Evolutionary conservation across 1,140 invertebrate genomes (phyloP).

Genomic region (Rhynchophorus ferrugineus): DNA sequence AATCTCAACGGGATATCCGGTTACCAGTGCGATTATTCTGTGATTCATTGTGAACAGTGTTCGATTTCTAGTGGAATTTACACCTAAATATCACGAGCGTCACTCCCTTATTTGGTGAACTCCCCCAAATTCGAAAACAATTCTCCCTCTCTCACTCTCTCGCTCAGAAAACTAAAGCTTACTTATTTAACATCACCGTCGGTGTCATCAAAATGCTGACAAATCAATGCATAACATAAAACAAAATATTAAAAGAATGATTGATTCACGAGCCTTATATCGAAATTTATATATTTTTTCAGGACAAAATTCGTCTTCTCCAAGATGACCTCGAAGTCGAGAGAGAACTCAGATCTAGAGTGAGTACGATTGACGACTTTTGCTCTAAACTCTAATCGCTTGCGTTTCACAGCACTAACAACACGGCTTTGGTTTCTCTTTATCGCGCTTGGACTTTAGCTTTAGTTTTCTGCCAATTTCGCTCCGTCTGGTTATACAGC

Average conservation of each 20-base stretch:
- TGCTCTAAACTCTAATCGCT: background rate
- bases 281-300: constrained; percentile 47
- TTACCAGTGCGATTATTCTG: constrained; percentile 17
- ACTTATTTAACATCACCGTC: no score
- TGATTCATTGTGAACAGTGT: constrained; percentile 10
- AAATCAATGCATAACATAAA: no score
- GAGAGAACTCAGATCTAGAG: constrained; percentile 93
- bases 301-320: constrained; percentile 96
- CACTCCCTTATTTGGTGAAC: no score
- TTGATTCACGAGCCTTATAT: no score
- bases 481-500: no score
- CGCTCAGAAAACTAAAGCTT: no score
- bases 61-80: constrained; percentile 2
- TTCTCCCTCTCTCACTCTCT: no score
- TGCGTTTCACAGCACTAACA: background rate
- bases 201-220: no score
- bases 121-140: no score
- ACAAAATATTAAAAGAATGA: no score
- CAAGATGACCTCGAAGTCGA: constrained; percentile 96
- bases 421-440: background rate
- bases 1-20: constrained; percentile 10
- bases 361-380: constrained; percentile 48
- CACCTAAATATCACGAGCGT: no score
- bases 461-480: constrained; percentile 1
- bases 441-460: no score